Evolutionary conservation across 2,888 invertebrate genomes (phyloP).

Genomic region (Agonopterix heracliana): DNA sequence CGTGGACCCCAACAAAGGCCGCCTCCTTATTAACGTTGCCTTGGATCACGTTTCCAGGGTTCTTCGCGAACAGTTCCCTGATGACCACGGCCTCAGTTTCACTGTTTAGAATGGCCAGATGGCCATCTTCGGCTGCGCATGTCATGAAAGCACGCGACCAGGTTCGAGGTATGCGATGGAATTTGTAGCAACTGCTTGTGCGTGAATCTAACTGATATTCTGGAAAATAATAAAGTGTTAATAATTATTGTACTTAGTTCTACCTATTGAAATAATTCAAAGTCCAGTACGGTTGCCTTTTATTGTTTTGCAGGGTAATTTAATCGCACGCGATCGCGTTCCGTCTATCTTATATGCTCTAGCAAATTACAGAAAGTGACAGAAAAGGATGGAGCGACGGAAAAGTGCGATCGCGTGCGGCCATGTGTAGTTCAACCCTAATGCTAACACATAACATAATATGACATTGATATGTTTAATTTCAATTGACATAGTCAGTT

Average conservation of each 20-base stretch:
- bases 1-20: conserved; percentile 25
- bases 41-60: conserved; percentile 15
- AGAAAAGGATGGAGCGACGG: too few species aligned
- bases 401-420: too few species aligned
- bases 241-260: too few species aligned
- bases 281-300: background rate
- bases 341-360: too few species aligned
- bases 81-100: conserved; percentile 26
- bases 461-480: too few species aligned
- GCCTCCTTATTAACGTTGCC: conserved; percentile 22
- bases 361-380: too few species aligned
- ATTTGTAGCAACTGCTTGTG: conserved; percentile 46
- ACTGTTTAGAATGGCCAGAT: conserved; percentile 42
- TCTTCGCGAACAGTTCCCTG: conserved; percentile 22
- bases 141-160: conserved; percentile 40
- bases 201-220: conserved; percentile 29
- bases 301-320: too few species aligned
- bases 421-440: too few species aligned
- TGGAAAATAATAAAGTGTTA: conserved; percentile 13
- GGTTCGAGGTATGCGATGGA: conserved; percentile 30
- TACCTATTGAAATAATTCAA: background rate
- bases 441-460: too few species aligned
- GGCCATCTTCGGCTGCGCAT: conserved; percentile 39
- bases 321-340: too few species aligned
- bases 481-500: too few species aligned